Evolutionary conservation across 2,113 vertebrate species (phyloP).

Genomic region (Phylloscopus trochilus): DNA sequence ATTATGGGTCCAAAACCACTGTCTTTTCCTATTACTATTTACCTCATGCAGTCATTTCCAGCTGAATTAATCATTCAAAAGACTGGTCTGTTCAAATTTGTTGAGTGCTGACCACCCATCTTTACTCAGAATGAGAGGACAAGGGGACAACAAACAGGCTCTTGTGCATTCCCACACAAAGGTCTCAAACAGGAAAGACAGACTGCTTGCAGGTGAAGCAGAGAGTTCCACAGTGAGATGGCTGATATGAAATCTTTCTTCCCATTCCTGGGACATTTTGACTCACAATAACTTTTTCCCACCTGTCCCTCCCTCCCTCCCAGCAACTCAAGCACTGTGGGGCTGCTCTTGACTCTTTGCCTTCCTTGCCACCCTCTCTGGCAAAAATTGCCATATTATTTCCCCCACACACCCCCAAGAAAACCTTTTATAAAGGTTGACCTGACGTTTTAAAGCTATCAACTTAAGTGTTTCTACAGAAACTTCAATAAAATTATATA

Average conservation of each 20-base stretch:
- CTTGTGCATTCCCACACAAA: background rate
- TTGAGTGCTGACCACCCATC: background rate
- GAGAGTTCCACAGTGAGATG: background rate
- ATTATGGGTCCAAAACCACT: background rate
- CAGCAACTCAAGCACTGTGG: background rate
- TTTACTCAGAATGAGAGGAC: background rate
- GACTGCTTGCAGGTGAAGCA: background rate
- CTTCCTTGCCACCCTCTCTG: background rate
- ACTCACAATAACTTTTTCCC: background rate
- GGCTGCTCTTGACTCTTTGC: background rate
- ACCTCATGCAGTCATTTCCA: background rate
- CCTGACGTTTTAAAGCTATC: background rate
- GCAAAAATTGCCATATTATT: background rate
- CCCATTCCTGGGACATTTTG: background rate
- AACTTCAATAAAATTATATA: background rate
- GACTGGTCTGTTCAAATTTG: background rate
- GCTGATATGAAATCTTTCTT: background rate
- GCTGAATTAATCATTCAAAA: background rate
- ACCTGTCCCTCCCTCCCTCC: background rate
- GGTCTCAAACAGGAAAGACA: background rate
- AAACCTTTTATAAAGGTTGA: background rate
- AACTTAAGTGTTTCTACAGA: background rate
- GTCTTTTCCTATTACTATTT: background rate
- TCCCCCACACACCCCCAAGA: fast-evolving
- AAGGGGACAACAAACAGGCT: background rate